Base-by-base conservation (phyloP, 2,113 vertebrate genomes). In the Notarius lentiginosus region DNA sequence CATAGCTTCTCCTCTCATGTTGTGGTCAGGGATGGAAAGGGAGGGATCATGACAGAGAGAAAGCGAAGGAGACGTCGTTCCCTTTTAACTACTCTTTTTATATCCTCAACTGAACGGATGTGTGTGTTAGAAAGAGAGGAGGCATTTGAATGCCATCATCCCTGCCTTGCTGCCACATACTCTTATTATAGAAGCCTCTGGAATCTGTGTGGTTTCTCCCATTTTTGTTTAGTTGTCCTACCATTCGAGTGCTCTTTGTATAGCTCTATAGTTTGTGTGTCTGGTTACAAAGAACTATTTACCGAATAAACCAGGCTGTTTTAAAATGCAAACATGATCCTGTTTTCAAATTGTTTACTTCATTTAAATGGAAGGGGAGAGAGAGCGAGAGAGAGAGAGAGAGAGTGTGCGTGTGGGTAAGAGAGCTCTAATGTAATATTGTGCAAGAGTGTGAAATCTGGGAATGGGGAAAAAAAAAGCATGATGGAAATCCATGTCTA, bases 121-220 rank as follows among this genome's bases (percentile, higher is more conserved):
- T 79, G 27, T 65, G 80, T 68, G 89, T 56, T 51, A 22, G 27
- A 47, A 51, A 68, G 68, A 22, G 22, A 66, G 73, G 22, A 89
- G 68, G 77, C 79, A 18, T 70, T 86, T 41, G 86, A 81, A 82
- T 90, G 58, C 63, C 76, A 86, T 81, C 89, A 88, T 66, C 49
- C 73, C 63, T 81, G 84, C 87, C 63, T 77, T 83, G 53, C 84
- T 90, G 83, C 90, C 88, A 85, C 89, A 89, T 61, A 80, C 72
- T 89, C 87, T 90, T 93, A 93, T 93, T 93, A 88, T 92, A 92
- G 90, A 91, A 93, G 93, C 91, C 89, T 89, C 91, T 93, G 90
- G 92, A 93, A 93, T 93, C 91, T 87, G 92, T 79, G 90, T 90
- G 92, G 93, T 92, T 94, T 95, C 88, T 88, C 92, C 92, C 77